Evolutionary conservation across 2,113 vertebrate species (phyloP).

Genomic region (Tenebrosternarchus preto): DNA sequence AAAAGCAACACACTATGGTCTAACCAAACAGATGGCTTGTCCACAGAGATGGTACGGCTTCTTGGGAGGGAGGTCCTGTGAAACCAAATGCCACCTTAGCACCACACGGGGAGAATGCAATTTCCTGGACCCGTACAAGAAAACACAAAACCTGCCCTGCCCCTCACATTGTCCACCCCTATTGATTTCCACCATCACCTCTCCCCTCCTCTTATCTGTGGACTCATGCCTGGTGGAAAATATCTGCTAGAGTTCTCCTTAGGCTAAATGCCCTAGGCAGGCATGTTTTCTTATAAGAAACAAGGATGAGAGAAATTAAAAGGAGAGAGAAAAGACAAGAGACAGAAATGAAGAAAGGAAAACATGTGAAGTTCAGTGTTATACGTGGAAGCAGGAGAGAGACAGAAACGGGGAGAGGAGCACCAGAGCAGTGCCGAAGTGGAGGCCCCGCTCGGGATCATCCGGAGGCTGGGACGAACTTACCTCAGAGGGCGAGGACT

Average conservation of each 20-base stretch:
- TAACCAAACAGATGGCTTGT: slow-evolving; percentile 79
- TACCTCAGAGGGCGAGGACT: slow-evolving; percentile 54
- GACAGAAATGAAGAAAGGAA: not conserved
- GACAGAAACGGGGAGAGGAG: not conserved
- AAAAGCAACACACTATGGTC: slow-evolving; percentile 72
- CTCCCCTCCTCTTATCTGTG: slow-evolving; percentile 28
- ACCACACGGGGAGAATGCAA: slow-evolving; percentile 54
- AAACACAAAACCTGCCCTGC: slow-evolving; percentile 37
- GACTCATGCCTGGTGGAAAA: not conserved
- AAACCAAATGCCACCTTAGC: slow-evolving; percentile 75
- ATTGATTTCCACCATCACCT: slow-evolving; percentile 32
- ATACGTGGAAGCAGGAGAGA: not conserved
- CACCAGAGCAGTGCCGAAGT: not conserved
- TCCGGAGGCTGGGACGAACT: slow-evolving; percentile 29
- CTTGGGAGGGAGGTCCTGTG: slow-evolving; percentile 72
- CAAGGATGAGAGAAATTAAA: slow-evolving; percentile 22
- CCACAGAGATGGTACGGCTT: slow-evolving; percentile 70
- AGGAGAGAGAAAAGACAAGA: not conserved
- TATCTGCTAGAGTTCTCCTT: not conserved
- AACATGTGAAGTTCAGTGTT: slow-evolving; percentile 4
- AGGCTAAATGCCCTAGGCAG: not conserved
- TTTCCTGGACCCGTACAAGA: slow-evolving; percentile 43
- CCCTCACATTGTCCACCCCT: slow-evolving; percentile 29
- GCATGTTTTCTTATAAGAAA: not conserved
- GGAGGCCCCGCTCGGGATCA: not conserved